Evolutionary conservation across 2,888 invertebrate species (phyloP).

Genomic region (Ophioninae sp.): DNA sequence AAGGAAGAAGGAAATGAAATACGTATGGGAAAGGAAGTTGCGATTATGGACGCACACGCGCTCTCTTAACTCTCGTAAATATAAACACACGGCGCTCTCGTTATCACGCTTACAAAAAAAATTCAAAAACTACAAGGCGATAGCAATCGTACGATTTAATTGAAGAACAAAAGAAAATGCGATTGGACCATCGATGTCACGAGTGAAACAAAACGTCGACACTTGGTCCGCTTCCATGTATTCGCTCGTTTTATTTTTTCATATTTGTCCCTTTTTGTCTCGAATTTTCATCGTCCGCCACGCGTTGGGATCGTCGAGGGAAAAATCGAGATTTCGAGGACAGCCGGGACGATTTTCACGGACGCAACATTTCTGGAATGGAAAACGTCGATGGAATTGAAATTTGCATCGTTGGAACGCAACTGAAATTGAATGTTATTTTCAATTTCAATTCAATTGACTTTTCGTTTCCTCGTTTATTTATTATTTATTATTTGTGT

Average conservation of each 20-base stretch:
- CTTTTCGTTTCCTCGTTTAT: too few species aligned
- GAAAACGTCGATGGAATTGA: constrained; percentile 32
- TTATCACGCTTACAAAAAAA: constrained; percentile 37
- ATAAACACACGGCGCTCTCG: constrained; percentile 15
- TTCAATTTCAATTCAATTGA: too few species aligned
- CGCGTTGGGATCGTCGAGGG: background rate
- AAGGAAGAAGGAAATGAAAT: background rate
- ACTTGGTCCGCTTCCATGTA: background rate
- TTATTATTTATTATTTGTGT: too few species aligned
- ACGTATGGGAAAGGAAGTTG: constrained; percentile 15
- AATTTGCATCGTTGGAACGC: too few species aligned
- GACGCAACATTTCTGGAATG: constrained; percentile 59
- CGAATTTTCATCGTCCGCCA: constrained; percentile 1
- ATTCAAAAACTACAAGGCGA: constrained; percentile 37
- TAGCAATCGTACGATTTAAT: constrained; percentile 43
- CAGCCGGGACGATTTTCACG: constrained; percentile 14
- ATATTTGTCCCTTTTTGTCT: constrained; percentile 1
- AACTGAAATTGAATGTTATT: too few species aligned
- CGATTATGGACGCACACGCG: background rate
- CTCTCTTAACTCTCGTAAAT: constrained; percentile 28
- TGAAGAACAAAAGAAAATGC: constrained; percentile 22
- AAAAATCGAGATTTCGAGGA: background rate
- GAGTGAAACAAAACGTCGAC: constrained; percentile 3
- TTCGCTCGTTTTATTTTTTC: background rate
- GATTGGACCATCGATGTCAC: background rate